Evolutionary conservation across 1,140 invertebrate species (phyloP).

Genomic region (Brachionus sp.): DNA sequence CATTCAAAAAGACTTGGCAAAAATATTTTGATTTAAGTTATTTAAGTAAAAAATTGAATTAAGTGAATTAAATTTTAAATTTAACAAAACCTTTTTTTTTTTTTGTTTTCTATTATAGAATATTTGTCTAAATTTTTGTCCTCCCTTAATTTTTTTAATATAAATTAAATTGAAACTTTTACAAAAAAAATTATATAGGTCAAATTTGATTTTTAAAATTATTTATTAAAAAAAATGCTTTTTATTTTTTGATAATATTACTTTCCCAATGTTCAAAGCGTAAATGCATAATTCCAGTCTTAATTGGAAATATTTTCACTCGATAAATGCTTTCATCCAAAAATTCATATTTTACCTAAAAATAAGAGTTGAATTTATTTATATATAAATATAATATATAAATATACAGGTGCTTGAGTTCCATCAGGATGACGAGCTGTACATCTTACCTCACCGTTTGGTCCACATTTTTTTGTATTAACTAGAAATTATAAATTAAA

Average conservation of each 20-base stretch:
- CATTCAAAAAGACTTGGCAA: too few relatives aligned
- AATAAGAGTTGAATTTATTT: neutral
- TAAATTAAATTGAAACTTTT: too few relatives aligned
- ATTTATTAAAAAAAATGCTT: neutral
- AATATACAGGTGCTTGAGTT: slow-evolving; percentile 13
- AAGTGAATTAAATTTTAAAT: too few relatives aligned
- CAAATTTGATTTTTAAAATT: neutral
- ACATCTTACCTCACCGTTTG: neutral
- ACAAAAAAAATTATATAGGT: too few relatives aligned
- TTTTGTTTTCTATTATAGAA: too few relatives aligned
- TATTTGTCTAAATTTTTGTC: too few relatives aligned
- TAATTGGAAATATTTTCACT: slow-evolving; percentile 35
- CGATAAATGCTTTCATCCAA: slow-evolving; percentile 25
- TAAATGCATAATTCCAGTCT: slow-evolving; percentile 14
- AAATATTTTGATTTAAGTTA: too few relatives aligned
- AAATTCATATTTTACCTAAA: neutral
- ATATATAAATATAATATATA: neutral
- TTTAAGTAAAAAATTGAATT: too few relatives aligned
- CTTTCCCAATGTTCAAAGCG: slow-evolving; percentile 28
- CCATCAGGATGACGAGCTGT: slow-evolving; percentile 35
- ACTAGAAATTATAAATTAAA: neutral
- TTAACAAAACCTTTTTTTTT: too few relatives aligned
- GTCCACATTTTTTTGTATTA: slow-evolving; percentile 34
- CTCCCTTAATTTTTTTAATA: too few relatives aligned
- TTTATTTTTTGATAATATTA: neutral